Evolutionary conservation across 2,888 invertebrate species (phyloP), one percentile per base, ranked within the genome.

Genomic region (Caenorhabditis sp.): DNA sequence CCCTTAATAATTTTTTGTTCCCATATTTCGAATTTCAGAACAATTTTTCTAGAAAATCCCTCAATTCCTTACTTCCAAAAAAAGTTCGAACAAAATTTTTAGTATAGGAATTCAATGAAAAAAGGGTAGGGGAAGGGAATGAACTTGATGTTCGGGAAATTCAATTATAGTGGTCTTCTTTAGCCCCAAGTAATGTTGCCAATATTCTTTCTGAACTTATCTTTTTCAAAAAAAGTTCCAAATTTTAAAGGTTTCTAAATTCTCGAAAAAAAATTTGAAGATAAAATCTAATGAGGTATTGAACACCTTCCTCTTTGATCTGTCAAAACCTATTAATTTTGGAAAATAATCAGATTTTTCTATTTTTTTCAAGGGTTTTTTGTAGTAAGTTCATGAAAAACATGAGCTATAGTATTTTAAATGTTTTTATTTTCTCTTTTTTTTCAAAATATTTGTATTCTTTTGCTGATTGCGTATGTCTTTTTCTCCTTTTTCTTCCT

Each of bases 391-490:
- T n/a, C 20, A 1, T 20, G 20, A 20, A 20, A 17, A 14, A n/a
- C 20, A 20, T 26, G 56, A n/a, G 3, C n/a, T 31, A 31, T 27
- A 57, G 58, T 27, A 57, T 57, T 57, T 57, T 57, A 23, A 31
- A 31, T 31, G 31, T 31, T 31, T n/a, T 31, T 31, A 31, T 31
- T 31, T 57, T 57, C 20, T 31, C 36, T 57, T 57, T 57, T 56
- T 57, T 57, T 36, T 57, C 58, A 57, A 57, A 21, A 57, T 31
- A 56, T 56, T 36, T 57, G 31, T 56, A 31, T 36, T 27, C 27
- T 31, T 36, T 57, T 27, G 27, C 36, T 56, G 56, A 36, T 27
- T 25, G n/a, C 27, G 20, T n/a, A 57, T 31, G 8, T 31, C 36
- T 25, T 57, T 57, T 57, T 57, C 7, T 25, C 23, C 20, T 27